phyloP scores from a whole-genome alignment of 2,888 invertebrate genomes.

The Eilema caniola region DNA sequence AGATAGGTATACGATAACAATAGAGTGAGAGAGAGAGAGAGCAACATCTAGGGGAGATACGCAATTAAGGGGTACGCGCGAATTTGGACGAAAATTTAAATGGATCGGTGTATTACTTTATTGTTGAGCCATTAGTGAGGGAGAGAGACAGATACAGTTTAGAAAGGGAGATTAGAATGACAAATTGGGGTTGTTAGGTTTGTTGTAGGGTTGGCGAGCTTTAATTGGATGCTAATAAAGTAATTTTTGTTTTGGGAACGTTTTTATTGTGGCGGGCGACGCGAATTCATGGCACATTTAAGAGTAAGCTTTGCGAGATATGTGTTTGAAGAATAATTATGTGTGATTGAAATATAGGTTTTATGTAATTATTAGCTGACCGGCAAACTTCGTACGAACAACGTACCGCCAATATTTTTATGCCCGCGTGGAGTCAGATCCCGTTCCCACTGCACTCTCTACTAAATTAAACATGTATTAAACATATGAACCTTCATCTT shows the following conservation, averaged over 20 bases:
- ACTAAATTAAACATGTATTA: too few relatives aligned
- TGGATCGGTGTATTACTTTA: constrained; percentile 86
- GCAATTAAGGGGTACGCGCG: constrained; percentile 82
- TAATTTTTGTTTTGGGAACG: constrained; percentile 39
- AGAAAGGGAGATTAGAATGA: constrained; percentile 55
- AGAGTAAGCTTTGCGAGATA: background rate
- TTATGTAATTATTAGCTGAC: background rate
- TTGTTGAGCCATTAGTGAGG: constrained; percentile 83
- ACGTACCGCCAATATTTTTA: too few relatives aligned
- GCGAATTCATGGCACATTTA: background rate
- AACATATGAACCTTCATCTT: too few relatives aligned
- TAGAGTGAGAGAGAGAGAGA: constrained; percentile 59
- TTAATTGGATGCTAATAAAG: constrained; percentile 57
- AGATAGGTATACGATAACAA: constrained; percentile 52
- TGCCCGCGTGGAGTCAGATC: too few relatives aligned
- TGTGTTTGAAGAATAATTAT: background rate
- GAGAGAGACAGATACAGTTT: constrained; percentile 64
- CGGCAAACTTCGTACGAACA: too few relatives aligned
- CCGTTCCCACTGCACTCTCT: too few relatives aligned
- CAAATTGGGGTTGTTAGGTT: constrained; percentile 72
- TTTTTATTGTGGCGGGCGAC: constrained; percentile 24
- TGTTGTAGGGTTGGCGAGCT: constrained; percentile 40
- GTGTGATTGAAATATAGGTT: background rate
- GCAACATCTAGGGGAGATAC: constrained; percentile 72
- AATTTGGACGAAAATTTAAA: constrained; percentile 85